These are phyloP conservation scores for Dasyornis broadbenti DNA, from an alignment of 2,113 vertebrate species.

Conservation along the genomic window DNA sequence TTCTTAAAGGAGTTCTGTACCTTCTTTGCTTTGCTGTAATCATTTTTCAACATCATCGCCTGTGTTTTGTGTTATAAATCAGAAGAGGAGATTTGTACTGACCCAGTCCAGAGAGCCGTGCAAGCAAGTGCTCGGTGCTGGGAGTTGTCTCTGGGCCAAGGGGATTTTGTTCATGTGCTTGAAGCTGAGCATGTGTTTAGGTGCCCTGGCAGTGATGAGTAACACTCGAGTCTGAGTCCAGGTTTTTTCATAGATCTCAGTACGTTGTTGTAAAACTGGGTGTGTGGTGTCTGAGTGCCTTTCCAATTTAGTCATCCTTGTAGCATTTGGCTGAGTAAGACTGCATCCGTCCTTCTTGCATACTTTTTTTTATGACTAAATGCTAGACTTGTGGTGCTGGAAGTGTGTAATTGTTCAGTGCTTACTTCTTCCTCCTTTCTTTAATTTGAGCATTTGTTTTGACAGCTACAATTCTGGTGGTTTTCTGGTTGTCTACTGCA, in stretches of 20 bases:
- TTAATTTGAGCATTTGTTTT: conserved; percentile 55
- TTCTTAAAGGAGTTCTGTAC: not conserved
- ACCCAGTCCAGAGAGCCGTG: accelerated
- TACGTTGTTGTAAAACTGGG: not conserved
- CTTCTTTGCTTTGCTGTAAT: not conserved
- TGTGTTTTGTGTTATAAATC: not conserved
- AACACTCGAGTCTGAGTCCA: not conserved
- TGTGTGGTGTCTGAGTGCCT: not conserved
- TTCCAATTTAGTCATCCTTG: not conserved
- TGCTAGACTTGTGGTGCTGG: conserved; percentile 31
- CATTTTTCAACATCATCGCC: not conserved
- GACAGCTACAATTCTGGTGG: conserved; percentile 64
- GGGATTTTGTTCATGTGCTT: not conserved
- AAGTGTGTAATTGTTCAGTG: conserved; percentile 53
- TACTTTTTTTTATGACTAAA: not conserved
- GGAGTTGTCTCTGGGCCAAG: no score
- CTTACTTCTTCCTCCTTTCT: conserved; percentile 36
- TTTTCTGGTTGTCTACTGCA: conserved; percentile 41
- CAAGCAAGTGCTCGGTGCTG: accelerated
- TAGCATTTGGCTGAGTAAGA: not conserved
- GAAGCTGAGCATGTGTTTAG: not conserved
- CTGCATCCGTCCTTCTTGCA: not conserved
- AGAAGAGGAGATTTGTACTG: not conserved
- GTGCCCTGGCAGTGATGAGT: not conserved
- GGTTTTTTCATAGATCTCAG: not conserved